Evolutionary conservation across 2,797 vertebrate genomes (phyloP).

Genomic region (Cheirogaleus major): DNA sequence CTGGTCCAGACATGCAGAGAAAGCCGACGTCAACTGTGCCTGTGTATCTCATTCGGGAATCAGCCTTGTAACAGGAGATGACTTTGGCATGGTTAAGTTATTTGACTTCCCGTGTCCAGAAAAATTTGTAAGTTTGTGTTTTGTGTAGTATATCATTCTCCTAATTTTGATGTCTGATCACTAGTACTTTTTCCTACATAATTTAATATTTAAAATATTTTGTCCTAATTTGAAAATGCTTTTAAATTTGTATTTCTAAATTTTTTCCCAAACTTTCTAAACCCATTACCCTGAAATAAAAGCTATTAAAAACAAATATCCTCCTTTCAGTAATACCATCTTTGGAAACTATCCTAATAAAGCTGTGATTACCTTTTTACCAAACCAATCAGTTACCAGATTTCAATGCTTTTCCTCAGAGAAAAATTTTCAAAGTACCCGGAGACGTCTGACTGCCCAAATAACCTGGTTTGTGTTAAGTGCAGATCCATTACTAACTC

Average conservation of each 20-base stretch:
- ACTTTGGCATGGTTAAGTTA: slow-evolving; percentile 99
- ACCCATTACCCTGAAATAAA: not conserved
- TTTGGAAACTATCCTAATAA: not conserved
- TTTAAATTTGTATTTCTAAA: not conserved
- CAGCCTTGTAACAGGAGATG: slow-evolving; percentile 97
- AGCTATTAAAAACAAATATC: not conserved
- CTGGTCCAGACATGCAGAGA: slow-evolving; percentile 98
- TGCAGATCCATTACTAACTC: not conserved
- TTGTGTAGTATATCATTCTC: slow-evolving; percentile 51
- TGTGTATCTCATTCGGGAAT: slow-evolving; percentile 99
- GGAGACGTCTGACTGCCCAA: not conserved
- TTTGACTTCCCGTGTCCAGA: slow-evolving; percentile 99
- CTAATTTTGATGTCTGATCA: not conserved
- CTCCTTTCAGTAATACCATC: not conserved
- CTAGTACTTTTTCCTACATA: not conserved
- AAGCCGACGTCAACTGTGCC: slow-evolving; percentile 97
- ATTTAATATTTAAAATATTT: not conserved
- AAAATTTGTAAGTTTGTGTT: slow-evolving; percentile 94
- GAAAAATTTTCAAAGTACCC: not conserved
- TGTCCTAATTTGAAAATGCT: not conserved
- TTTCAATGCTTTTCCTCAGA: slow-evolving; percentile 25
- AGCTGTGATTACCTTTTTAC: not conserved
- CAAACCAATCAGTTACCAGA: not conserved
- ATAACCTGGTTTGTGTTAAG: not conserved
- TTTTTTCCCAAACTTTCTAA: not conserved